Percentiles rank a stretch among this genome's conserved stretches.
Conservation (phyloP, 2,797 vertebrate genomes). For the Eupleurogrammus muticus region DNA sequence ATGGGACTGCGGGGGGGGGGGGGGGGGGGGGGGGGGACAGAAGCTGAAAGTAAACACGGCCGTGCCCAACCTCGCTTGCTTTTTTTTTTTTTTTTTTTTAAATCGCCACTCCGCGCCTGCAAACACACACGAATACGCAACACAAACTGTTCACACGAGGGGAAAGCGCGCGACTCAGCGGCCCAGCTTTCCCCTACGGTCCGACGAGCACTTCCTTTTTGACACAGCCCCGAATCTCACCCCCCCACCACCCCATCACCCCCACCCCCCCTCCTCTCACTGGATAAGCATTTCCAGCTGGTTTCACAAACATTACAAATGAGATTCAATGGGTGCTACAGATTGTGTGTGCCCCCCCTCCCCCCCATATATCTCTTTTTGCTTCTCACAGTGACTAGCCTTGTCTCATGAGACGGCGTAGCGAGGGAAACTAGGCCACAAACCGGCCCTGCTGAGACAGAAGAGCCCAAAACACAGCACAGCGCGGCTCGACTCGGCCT, state of each 20-base stretch:
- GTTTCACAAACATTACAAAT: slow-evolving; percentile 76
- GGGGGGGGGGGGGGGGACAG: slow-evolving; percentile 58
- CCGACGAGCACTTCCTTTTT: slow-evolving; percentile 46
- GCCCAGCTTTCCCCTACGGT: slow-evolving; percentile 47
- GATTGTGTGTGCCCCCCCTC: slow-evolving; percentile 42
- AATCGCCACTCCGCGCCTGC: slow-evolving; percentile 48
- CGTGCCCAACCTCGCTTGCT: slow-evolving; percentile 28
- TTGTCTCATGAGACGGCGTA: slow-evolving; percentile 68
- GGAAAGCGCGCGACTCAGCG: slow-evolving; percentile 17
- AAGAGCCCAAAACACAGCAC: slow-evolving; percentile 44
- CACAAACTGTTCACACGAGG: background rate
- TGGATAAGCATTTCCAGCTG: slow-evolving; percentile 81
- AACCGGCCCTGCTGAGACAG: slow-evolving; percentile 58
- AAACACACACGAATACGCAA: slow-evolving; percentile 10
- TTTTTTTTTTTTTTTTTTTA: too few species aligned
- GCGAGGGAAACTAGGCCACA: slow-evolving; percentile 75
- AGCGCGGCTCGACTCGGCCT: slow-evolving; percentile 35
- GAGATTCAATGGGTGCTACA: slow-evolving; percentile 63
- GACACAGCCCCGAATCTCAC: slow-evolving; percentile 27
- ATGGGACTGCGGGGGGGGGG: slow-evolving; percentile 72
- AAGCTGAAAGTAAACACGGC: slow-evolving; percentile 65
- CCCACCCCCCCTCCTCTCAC: slow-evolving; percentile 25
- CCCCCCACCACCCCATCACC: slow-evolving; percentile 9
- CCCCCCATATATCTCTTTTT: slow-evolving; percentile 43
- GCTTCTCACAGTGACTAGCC: slow-evolving; percentile 68